These are phyloP conservation scores for Alca torda DNA, from an alignment of 2,797 vertebrate genomes.

Conservation along the genomic window DNA sequence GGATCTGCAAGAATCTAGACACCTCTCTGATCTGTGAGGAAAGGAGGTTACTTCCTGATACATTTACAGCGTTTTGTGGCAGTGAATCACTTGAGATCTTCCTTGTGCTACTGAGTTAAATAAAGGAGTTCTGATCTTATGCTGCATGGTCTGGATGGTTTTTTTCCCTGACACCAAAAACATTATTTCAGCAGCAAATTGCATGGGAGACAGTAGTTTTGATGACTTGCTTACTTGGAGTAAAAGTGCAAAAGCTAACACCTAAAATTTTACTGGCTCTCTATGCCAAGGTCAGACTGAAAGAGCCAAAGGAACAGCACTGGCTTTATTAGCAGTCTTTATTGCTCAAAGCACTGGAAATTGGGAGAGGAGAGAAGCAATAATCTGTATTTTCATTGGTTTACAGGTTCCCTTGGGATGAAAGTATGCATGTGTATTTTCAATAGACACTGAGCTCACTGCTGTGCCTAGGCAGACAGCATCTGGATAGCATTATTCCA, in stretches of 20 bases:
- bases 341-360: neutral
- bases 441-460: neutral
- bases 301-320: neutral
- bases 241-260: neutral
- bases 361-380: neutral
- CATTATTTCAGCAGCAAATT: neutral
- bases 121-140: neutral
- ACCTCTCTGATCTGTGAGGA: neutral
- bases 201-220: neutral
- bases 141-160: neutral
- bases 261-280: neutral
- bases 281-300: neutral
- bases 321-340: neutral
- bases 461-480: neutral
- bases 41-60: neutral
- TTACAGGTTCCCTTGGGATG: neutral
- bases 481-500: neutral
- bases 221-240: neutral
- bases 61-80: neutral
- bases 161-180: neutral
- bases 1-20: neutral
- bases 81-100: neutral
- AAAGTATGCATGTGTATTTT: neutral
- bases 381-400: neutral
- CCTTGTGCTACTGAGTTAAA: neutral